These are phyloP conservation scores for Hystrix cristata DNA, from an alignment of 2,113 vertebrate species.

Conservation along the genomic window DNA sequence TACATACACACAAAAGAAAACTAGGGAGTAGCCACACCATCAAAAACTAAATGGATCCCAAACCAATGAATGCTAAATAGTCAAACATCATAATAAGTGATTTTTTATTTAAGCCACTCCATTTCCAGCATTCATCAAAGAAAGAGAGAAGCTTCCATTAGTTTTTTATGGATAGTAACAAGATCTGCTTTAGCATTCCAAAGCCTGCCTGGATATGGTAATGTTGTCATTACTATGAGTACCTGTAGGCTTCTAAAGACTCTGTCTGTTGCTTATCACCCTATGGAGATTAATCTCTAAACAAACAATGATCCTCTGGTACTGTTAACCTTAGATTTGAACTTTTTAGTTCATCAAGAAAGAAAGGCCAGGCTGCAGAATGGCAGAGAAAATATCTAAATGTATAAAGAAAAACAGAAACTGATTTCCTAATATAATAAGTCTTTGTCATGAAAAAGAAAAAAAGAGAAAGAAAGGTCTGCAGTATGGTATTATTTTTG, in stretches of 20 bases:
- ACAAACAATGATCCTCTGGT: constrained; percentile 85
- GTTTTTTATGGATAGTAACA: constrained; percentile 85
- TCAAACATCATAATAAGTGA: constrained; percentile 67
- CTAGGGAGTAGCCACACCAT: constrained; percentile 58
- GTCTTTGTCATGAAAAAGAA: not conserved
- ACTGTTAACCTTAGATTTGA: constrained; percentile 82
- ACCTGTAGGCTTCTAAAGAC: constrained; percentile 85
- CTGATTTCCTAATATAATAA: not conserved
- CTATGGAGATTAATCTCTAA: constrained; percentile 88
- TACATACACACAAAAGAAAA: constrained; percentile 55
- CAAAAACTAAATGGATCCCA: constrained; percentile 75
- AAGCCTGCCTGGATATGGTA: constrained; percentile 72
- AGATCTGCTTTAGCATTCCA: constrained; percentile 82
- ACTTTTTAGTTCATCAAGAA: constrained; percentile 66
- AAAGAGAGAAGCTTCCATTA: constrained; percentile 83
- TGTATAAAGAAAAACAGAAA: constrained; percentile 66
- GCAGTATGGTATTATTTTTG: not conserved
- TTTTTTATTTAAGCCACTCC: constrained; percentile 80
- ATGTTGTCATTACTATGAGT: constrained; percentile 84
- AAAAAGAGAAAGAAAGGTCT: not conserved
- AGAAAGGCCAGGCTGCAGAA: constrained; percentile 4
- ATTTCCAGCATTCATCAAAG: constrained; percentile 84
- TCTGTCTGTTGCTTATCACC: constrained; percentile 84
- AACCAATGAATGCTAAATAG: constrained; percentile 83
- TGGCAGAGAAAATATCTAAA: constrained; percentile 73